Conservation (phyloP, 2,113 vertebrate genomes). For the Pachyramphus minor region DNA sequence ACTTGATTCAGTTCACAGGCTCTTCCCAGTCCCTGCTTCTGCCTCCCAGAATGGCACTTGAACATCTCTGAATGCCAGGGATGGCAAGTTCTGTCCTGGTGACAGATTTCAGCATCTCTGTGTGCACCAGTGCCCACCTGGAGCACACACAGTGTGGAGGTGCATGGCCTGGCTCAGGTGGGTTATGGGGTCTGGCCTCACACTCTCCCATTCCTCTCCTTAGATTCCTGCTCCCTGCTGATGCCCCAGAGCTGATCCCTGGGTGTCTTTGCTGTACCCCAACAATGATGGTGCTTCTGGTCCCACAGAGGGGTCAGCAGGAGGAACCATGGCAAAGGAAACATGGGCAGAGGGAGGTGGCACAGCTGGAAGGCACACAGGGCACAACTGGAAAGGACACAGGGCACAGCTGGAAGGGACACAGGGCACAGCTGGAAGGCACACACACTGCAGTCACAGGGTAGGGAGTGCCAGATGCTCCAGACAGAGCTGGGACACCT, state of each 20-base stretch:
- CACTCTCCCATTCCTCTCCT: neutral
- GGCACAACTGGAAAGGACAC: too few species aligned
- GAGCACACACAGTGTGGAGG: fast-evolving
- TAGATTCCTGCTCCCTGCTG: fast-evolving
- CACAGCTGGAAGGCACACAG: neutral
- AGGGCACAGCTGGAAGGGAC: too few species aligned
- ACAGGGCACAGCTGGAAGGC: neutral
- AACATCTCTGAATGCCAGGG: fast-evolving
- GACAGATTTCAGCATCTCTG: fast-evolving
- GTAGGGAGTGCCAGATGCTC: neutral
- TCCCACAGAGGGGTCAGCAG: neutral
- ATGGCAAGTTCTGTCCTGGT: neutral
- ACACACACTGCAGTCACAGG: fast-evolving
- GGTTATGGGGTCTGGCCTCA: neutral
- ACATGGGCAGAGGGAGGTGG: neutral
- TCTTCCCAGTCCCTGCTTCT: neutral
- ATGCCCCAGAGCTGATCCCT: fast-evolving
- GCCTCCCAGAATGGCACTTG: neutral
- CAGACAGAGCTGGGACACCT: neutral
- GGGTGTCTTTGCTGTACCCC: neutral
- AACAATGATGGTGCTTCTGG: neutral
- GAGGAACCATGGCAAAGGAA: neutral
- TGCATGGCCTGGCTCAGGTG: neutral
- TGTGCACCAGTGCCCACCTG: neutral
- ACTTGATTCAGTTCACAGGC: neutral